Conservation (phyloP, 2,113 vertebrate species). For the Pontoporia blainvillei region DNA sequence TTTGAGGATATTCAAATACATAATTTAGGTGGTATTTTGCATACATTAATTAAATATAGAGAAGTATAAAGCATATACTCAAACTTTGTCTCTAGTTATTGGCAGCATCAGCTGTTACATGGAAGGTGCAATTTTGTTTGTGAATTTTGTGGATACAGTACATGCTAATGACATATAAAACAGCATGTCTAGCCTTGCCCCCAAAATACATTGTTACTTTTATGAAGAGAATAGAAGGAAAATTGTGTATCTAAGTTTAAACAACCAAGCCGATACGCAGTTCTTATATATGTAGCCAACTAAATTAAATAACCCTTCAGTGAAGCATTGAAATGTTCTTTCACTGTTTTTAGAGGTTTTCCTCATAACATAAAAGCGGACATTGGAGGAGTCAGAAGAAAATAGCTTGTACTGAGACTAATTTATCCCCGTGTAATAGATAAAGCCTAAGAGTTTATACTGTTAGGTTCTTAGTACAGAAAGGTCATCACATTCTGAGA, state of each 20-base stretch:
- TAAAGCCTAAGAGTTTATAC: neutral
- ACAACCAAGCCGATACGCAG: neutral
- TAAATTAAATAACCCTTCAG: neutral
- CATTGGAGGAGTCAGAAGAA: neutral
- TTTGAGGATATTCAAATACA: neutral
- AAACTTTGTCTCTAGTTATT: neutral
- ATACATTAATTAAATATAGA: neutral
- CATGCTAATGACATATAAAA: neutral
- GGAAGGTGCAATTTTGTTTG: neutral
- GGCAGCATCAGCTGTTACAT: neutral
- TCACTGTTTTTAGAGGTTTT: neutral
- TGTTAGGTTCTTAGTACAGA: neutral
- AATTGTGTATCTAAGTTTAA: neutral
- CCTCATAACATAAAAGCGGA: neutral
- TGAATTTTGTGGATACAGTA: neutral
- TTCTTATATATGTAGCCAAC: neutral
- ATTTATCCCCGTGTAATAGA: neutral
- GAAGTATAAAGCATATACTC: neutral
- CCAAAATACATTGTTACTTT: neutral
- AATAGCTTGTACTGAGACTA: neutral
- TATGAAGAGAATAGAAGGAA: neutral
- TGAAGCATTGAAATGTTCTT: neutral
- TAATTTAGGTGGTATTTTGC: neutral
- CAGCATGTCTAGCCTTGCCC: neutral
- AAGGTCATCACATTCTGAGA: neutral